Percentiles rank a stretch among this genome's conserved stretches.
These are phyloP conservation scores for Phainopepla nitens DNA, from an alignment of 2,113 vertebrate genomes.

Conservation along the genomic window DNA sequence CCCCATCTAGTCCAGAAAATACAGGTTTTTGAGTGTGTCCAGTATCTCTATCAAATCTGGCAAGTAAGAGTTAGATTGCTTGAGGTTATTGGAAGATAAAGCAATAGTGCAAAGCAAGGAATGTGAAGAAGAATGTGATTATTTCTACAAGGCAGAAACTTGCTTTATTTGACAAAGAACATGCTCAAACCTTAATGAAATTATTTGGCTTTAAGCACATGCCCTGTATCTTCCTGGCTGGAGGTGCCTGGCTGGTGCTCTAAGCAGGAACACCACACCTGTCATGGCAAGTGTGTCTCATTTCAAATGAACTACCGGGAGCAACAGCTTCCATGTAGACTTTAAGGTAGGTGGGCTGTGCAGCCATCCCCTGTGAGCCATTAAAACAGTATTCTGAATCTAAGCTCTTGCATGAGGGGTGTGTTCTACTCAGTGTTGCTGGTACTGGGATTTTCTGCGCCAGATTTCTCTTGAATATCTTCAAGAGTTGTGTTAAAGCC, in stretches of 20 bases:
- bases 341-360: not conserved
- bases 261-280: not conserved
- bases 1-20: not conserved
- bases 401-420: rapidly evolving
- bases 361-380: not conserved
- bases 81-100: not conserved
- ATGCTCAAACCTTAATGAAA: not conserved
- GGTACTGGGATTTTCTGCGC: not conserved
- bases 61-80: not conserved
- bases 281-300: not conserved
- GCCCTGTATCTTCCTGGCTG: not conserved
- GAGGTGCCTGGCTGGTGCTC: rapidly evolving
- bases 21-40: not conserved
- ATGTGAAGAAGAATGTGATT: not conserved
- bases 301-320: not conserved
- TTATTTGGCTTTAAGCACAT: not conserved
- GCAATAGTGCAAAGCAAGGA: not conserved
- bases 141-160: not conserved
- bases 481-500: not conserved
- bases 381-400: not conserved
- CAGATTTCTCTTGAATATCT: not conserved
- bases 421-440: not conserved
- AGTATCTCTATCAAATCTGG: not conserved
- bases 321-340: not conserved
- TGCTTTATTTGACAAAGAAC: not conserved